Base-by-base conservation (phyloP, 1,140 invertebrate genomes). In the Macrobrachium nipponense region DNA sequence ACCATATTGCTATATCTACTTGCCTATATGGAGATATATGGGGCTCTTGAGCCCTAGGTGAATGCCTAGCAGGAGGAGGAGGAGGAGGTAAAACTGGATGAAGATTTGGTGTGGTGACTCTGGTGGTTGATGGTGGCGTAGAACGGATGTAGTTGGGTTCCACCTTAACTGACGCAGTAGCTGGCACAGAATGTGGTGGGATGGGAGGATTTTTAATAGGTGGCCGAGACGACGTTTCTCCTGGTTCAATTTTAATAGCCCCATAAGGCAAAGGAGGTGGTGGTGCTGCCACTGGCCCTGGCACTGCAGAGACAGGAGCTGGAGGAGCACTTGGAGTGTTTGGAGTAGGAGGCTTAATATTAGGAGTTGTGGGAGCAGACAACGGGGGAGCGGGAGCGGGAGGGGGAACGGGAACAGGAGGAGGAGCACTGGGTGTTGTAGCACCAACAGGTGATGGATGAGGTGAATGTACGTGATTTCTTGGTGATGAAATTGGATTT, bases 21-120 rank as follows among this genome's bases (percentile, higher is more conserved):
- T 73, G 82, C 86, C 86, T 87, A 60, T 79, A 87, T 23, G 80
- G 86, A 23, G 86, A 82, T 44, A 79, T 78, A 75, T 83, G 86
- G 70, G 73, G 86, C 59, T 87, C 86, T 15, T 87, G 86, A 72
- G 80, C 79, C 76, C 86, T 82, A 0, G 86, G 86, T 51, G 86
- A 87, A 18, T 87, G 86, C 70, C 86, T 76, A 59, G 82, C 61
- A 62, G 82, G 75, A 51, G 77, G 64, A 17, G 82, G 43, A 62
- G 82, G 75, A 51, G 84, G 64, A 17, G 82, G 79, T 43, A 70
- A 80, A 23, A 60, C 78, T 61, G 87, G 70, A 59, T 88, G 85
- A 80, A 78, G n/a, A 58, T 87, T 77, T 59, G 84, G 78, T 51
- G 84, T 66, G 62, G 84, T 68, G 27, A 86, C 77, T 68, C 80